Evolutionary conservation across 2,113 vertebrate species (phyloP).

Genomic region (Neodon shergylaensis): DNA sequence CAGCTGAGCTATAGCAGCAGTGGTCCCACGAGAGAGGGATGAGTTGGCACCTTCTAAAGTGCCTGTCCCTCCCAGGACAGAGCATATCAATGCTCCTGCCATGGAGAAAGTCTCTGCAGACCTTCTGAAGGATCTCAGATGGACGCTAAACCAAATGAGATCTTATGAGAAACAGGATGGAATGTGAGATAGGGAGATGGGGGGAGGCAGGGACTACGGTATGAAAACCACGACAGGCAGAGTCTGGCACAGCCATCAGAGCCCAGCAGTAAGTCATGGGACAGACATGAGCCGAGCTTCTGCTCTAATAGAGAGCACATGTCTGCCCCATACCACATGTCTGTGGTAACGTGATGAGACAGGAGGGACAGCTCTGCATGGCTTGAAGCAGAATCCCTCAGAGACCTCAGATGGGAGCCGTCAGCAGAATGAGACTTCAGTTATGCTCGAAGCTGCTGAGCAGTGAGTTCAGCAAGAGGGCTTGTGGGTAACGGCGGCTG

Average conservation of each 20-base stretch:
- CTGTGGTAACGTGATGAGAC: background rate
- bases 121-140: background rate
- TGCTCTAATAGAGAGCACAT: background rate
- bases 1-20: background rate
- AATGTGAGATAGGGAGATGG: background rate
- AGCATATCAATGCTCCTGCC: background rate
- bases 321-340: background rate
- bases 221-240: background rate
- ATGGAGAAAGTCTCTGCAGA: background rate
- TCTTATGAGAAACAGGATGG: background rate
- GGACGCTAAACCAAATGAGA: background rate
- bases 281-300: background rate
- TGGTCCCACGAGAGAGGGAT: fast-evolving
- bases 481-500: background rate
- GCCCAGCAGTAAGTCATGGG: background rate
- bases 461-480: background rate
- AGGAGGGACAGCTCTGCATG: background rate
- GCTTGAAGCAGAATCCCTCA: background rate
- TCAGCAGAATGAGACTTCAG: background rate
- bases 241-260: no score
- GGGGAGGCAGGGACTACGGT: background rate
- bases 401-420: background rate
- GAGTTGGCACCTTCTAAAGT: background rate
- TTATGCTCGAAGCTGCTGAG: background rate
- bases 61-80: background rate